Evolutionary conservation across 2,888 invertebrate species (phyloP).

Genomic region (Mythimna albipuncta): DNA sequence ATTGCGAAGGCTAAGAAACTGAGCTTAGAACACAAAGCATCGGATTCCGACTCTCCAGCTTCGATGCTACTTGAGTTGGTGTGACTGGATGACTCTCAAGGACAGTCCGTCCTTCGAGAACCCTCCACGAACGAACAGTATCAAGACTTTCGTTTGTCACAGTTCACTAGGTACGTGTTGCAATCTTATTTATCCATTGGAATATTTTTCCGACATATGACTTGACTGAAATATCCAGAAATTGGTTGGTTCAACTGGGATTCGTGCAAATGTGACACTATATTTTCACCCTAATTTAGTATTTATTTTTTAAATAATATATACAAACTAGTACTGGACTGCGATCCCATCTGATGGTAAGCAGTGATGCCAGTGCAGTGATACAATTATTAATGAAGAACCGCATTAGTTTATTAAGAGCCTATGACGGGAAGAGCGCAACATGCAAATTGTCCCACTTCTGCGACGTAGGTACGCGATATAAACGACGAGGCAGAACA

Average conservation of each 20-base stretch:
- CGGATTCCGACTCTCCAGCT: slow-evolving; percentile 3
- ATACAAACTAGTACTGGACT: too few relatives aligned
- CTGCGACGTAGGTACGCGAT: too few relatives aligned
- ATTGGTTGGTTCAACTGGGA: neutral
- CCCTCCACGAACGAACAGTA: slow-evolving; percentile 34
- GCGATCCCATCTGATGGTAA: too few relatives aligned
- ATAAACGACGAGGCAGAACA: too few relatives aligned
- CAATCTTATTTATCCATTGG: neutral
- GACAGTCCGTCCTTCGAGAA: slow-evolving; percentile 31
- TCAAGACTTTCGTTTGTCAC: slow-evolving; percentile 26
- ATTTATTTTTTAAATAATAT: too few relatives aligned
- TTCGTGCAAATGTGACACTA: too few relatives aligned
- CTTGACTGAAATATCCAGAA: neutral
- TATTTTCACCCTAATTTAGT: too few relatives aligned
- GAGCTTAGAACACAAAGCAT: slow-evolving; percentile 14
- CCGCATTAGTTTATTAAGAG: too few relatives aligned
- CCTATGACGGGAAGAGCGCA: too few relatives aligned
- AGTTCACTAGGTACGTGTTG: slow-evolving; percentile 1
- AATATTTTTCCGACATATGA: neutral
- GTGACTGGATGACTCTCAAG: slow-evolving; percentile 49
- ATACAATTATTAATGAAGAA: too few relatives aligned
- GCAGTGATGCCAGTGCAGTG: too few relatives aligned
- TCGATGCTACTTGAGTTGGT: slow-evolving; percentile 48
- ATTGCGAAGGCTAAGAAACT: slow-evolving; percentile 6
- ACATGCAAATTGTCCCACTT: too few relatives aligned